phyloP scores from a whole-genome alignment of 2,797 vertebrate genomes.

The Acrossocheilus fasciatus region DNA sequence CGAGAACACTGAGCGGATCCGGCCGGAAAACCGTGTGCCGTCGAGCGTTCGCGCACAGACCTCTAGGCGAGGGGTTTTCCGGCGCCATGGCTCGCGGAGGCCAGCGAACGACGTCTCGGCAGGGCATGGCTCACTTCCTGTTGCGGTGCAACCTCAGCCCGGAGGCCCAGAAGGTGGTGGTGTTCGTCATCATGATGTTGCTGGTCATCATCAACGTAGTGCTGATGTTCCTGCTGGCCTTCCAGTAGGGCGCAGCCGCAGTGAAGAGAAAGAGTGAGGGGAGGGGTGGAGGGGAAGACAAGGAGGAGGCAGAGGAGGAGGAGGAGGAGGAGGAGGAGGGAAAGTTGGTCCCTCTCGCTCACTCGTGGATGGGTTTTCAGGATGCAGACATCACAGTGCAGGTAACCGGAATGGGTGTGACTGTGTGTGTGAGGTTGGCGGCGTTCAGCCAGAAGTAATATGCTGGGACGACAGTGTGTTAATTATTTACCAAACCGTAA shows the following conservation, averaged over 20 bases:
- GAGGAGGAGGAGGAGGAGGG: slow-evolving; percentile 33
- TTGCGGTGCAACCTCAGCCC: slow-evolving; percentile 95
- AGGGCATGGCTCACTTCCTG: slow-evolving; percentile 81
- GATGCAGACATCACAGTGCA: slow-evolving; percentile 68
- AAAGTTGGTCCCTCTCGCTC: slow-evolving; percentile 52
- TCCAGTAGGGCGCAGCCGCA: slow-evolving; percentile 80
- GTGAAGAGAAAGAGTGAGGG: neutral
- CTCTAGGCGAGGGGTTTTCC: slow-evolving; percentile 42
- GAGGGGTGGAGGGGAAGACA: slow-evolving; percentile 33
- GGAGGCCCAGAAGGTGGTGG: slow-evolving; percentile 92
- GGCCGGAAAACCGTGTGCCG: slow-evolving; percentile 15
- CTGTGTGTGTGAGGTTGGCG: slow-evolving; percentile 13
- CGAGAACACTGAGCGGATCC: slow-evolving; percentile 8
- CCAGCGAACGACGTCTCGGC: slow-evolving; percentile 36
- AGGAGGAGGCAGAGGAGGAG: slow-evolving; percentile 28
- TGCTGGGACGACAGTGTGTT: neutral
- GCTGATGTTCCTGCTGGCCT: slow-evolving; percentile 95
- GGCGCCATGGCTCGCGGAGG: slow-evolving; percentile 73
- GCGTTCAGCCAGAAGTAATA: slow-evolving; percentile 6
- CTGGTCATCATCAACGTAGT: slow-evolving; percentile 97
- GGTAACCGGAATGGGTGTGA: slow-evolving; percentile 63
- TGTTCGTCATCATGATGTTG: slow-evolving; percentile 94
- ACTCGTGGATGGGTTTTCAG: slow-evolving; percentile 71
- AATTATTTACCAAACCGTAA: slow-evolving; percentile 40
- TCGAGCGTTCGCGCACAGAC: slow-evolving; percentile 18